Percentiles rank a stretch among this genome's conserved stretches.
These are phyloP conservation scores for Camelus dromedarius DNA, from an alignment of 2,113 vertebrate species.

Conservation along the genomic window DNA sequence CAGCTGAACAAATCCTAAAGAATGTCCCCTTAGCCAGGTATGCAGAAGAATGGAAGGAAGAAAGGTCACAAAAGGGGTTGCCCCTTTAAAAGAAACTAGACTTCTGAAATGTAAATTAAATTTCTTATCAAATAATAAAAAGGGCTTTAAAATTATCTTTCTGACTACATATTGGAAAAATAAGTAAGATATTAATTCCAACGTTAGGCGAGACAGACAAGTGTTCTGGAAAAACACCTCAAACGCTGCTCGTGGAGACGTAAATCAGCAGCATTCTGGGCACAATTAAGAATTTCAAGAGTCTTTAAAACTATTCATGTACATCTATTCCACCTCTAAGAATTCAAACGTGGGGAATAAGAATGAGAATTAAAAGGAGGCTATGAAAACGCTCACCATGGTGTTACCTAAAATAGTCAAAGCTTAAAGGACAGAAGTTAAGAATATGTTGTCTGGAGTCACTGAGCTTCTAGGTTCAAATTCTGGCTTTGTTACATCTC, in stretches of 20 bases:
- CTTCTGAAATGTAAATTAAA: conserved; percentile 40
- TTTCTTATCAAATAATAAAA: background rate
- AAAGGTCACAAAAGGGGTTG: background rate
- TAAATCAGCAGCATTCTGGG: background rate
- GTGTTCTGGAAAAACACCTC: background rate
- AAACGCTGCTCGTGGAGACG: background rate
- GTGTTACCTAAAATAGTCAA: background rate
- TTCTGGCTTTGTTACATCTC: background rate
- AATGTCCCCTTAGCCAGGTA: background rate
- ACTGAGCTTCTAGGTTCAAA: background rate
- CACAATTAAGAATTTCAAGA: background rate
- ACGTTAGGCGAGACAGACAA: background rate
- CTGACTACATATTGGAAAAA: background rate
- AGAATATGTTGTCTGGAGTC: background rate
- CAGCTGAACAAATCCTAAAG: background rate
- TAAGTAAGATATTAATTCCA: background rate
- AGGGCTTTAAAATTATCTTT: background rate
- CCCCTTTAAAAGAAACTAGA: background rate
- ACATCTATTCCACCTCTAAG: background rate
- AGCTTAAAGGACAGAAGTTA: background rate
- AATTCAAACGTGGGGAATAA: background rate
- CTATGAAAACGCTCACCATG: background rate
- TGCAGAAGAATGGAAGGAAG: background rate
- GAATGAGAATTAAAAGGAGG: background rate
- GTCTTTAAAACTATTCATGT: background rate